Conservation (phyloP, 2,888 invertebrate genomes). For the Oligia fasciuncula region DNA sequence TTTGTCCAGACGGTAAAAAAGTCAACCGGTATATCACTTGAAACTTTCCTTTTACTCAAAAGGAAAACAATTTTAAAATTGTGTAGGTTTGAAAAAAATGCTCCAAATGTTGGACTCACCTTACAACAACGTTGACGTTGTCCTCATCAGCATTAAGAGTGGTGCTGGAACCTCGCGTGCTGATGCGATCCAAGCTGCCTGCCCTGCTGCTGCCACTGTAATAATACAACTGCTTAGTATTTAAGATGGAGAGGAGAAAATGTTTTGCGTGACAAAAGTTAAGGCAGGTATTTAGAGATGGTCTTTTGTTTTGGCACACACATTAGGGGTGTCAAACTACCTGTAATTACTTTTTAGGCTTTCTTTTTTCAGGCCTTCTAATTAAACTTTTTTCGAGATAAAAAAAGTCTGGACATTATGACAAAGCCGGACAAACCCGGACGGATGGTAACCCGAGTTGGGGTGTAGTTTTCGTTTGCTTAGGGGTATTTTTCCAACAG, state of each 20-base stretch:
- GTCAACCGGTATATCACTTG: too few species aligned
- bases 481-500: not conserved
- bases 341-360: too few species aligned
- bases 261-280: too few species aligned
- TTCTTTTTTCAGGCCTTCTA: too few species aligned
- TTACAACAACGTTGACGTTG: conserved; percentile 96
- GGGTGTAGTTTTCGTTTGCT: not conserved
- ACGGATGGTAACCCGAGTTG: too few species aligned
- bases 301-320: not conserved
- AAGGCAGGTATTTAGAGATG: not conserved
- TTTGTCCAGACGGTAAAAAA: too few species aligned
- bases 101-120: conserved; percentile 86
- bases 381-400: too few species aligned
- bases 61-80: not conserved
- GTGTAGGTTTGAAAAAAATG: not conserved
- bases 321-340: not conserved
- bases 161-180: conserved; percentile 85
- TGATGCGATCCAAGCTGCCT: conserved; percentile 82
- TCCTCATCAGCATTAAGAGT: conserved; percentile 92
- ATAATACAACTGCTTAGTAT: not conserved
- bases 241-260: not conserved
- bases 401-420: too few species aligned
- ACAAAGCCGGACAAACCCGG: too few species aligned
- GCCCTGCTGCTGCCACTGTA: conserved; percentile 84
- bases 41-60: not conserved